Percentiles rank a stretch among this genome's conserved stretches.
phyloP scores from a whole-genome alignment of 2,888 invertebrate species.

The Odontocolon sp. region DNA sequence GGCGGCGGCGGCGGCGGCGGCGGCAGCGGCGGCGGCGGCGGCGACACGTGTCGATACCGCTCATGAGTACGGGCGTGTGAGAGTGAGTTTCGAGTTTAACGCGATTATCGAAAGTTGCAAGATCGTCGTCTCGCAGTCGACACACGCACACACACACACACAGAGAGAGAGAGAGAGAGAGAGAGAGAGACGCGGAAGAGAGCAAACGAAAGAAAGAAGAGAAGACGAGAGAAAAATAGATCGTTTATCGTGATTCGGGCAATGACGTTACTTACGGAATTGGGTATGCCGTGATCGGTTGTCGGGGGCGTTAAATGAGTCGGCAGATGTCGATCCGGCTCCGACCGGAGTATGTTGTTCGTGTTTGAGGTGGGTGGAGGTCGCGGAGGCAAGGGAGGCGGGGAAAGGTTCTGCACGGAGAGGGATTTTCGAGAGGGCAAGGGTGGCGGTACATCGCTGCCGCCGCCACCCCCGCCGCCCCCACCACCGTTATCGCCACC shows the following conservation, averaged over 20 bases:
- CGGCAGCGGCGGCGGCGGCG: too few relatives aligned
- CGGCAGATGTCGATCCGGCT: slow-evolving; percentile 79
- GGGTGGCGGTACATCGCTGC: slow-evolving; percentile 80
- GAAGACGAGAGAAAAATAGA: slow-evolving; percentile 16
- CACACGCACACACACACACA: not conserved
- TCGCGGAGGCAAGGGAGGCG: slow-evolving; percentile 85
- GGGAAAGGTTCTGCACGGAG: slow-evolving; percentile 80
- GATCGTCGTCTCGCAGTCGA: not conserved
- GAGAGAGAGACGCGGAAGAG: too few relatives aligned
- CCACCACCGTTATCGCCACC: slow-evolving; percentile 71
- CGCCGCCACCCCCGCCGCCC: slow-evolving; percentile 75
- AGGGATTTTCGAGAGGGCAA: slow-evolving; percentile 80
- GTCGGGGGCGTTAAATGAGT: slow-evolving; percentile 80
- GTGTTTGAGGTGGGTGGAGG: slow-evolving; percentile 81
- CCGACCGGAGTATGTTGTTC: slow-evolving; percentile 77
- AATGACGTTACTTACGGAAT: slow-evolving; percentile 80
- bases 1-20: too few relatives aligned
- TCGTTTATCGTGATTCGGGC: slow-evolving; percentile 49
- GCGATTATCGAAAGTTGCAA: too few relatives aligned
- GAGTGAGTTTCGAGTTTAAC: too few relatives aligned
- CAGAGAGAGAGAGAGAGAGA: not conserved
- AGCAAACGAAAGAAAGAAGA: slow-evolving; percentile 43
- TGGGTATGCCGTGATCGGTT: slow-evolving; percentile 79
- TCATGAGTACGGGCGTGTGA: too few relatives aligned
- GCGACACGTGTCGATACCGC: too few relatives aligned